A percentile compares a stretch with the other conserved stretches of the same genome.
Conservation (phyloP, 1,140 invertebrate species). For the Drosophila serrata region DNA sequence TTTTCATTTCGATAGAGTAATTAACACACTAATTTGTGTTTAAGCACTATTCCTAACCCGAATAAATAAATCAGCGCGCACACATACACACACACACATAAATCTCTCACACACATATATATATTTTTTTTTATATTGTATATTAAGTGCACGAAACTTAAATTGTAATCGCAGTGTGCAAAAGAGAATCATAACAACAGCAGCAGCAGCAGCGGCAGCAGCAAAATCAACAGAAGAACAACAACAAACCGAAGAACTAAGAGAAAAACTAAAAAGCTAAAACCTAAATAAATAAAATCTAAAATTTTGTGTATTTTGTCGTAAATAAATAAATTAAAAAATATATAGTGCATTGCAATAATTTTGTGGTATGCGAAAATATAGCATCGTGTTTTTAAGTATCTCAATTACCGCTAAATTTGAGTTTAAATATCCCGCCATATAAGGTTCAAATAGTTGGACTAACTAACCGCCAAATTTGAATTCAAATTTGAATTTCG, state of each 20-base stretch:
- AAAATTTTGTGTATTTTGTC: conserved; percentile 81
- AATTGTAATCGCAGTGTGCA: conserved; percentile 53
- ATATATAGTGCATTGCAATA: background rate
- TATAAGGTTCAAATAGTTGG: too few species aligned
- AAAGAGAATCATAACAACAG: conserved; percentile 30
- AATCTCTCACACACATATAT: conserved; percentile 5
- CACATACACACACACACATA: conserved; percentile 12
- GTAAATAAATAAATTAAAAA: conserved; percentile 77
- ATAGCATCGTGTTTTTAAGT: too few species aligned
- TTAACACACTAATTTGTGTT: conserved; percentile 33
- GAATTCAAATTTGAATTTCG: too few species aligned
- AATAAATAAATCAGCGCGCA: conserved; percentile 8
- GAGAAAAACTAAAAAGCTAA: conserved; percentile 49
- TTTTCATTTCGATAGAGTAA: conserved; percentile 60
- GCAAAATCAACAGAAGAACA: conserved; percentile 32
- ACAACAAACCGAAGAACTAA: conserved; percentile 45
- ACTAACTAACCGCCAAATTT: too few species aligned
- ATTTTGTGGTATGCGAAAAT: background rate
- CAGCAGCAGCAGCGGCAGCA: conserved; percentile 3
- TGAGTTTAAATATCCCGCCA: too few species aligned
- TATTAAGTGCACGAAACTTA: conserved; percentile 66
- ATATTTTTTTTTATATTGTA: conserved; percentile 75
- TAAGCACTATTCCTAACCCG: conserved; percentile 21
- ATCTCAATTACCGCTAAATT: too few species aligned
- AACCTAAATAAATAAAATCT: conserved; percentile 77